Base-by-base conservation (phyloP, 2,113 vertebrate species). In the Datnioides undecimradiatus region DNA sequence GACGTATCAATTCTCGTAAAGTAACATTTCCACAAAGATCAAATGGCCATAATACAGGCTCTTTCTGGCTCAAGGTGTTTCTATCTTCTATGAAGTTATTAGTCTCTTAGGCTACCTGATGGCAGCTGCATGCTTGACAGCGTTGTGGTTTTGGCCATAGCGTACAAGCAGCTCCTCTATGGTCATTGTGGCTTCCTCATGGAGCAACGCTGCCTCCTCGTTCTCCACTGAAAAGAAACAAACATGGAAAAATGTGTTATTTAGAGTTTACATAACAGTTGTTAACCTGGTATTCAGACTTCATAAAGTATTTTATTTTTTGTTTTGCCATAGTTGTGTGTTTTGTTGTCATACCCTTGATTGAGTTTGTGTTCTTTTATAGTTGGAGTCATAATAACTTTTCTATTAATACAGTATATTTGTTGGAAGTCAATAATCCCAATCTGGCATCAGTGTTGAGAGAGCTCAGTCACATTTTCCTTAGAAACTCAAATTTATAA, bases 181-280 rank as follows among this genome's bases (percentile, higher is more conserved):
- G 73, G 98, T 99, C 97, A 99, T 98, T 31, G 98, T 98, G 87
- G 98, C 98, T 90, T 99, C 98, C 83, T 99, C 98, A 0, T 99
- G 98, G 79, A 99, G 95, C 80, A 99, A 92, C 80, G 96, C 96
- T 16, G 98, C 96, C 91, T 99, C 98, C 90, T 99, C 98, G 16
- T 96, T 99, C 90, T 99, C 98, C 95, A 99, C 98, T 99, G 55
- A 60, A 52, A 78, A 2, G 19, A 68, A 10, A 65, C 12, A 74
- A 60, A 79, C 41, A 31, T 27, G 14, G 17, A 36, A 8, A 52
- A 9, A 57, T 27, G 65, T 11, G 33, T 25, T 10, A 40, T 23
- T 8, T 54, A 23, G n/a, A 58, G 11, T 49, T 29, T 1, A 27
- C 5, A 48, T 40, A 3, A 48, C 4, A 2, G 17, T 13, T 34